Base-by-base conservation (phyloP, 2,888 invertebrate genomes). In the Galerucella pusilla region DNA sequence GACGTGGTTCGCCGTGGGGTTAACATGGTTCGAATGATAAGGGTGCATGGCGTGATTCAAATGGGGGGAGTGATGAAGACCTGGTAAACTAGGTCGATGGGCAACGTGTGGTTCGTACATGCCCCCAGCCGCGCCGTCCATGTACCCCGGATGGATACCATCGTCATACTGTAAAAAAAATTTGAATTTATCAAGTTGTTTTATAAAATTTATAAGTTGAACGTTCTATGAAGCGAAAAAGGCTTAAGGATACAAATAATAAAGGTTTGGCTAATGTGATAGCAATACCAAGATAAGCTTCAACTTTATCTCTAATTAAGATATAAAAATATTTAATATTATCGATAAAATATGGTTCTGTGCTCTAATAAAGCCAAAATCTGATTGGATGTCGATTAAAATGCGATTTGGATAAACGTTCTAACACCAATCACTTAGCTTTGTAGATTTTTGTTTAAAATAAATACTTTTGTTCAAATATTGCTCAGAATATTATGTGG, bases 101-200 rank as follows among this genome's bases (percentile, higher is more conserved):
- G 89, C 91, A 85, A 92, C 93, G 88, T 94, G 94, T 85, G 94
- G 93, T 88, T 94, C 94, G 89, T 94, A 94, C 90, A 94, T 91
- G 85, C 90, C 91, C 84, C 85, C 88, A 83, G 90, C 90, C 83
- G 90, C 90, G 86, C 91, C 91, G 89, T 96, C 96, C 94, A 95
- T 95, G 91, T 96, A 96, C 90, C 94, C 94, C 87, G 94, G 93
- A 89, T 94, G 93, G 91, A 96, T 94, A 91, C 96, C 95, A 90
- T 96, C 96, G 91, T 97, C 96, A 92, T 97, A 97, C 96, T 97
- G 90, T n/a, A 88, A 90, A 25, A 71, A 72, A 57, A 20, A 2
- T 16, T 2, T 20, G 9, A 16, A 57, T 16, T 5, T 57, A 57
- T 52, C 14, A 52, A 52, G n/a, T 14, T 52, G n/a, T 49, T 12